These are phyloP conservation scores for Panagrolaimus sp. DNA, from an alignment of 1,140 invertebrate species.

Conservation along the genomic window DNA sequence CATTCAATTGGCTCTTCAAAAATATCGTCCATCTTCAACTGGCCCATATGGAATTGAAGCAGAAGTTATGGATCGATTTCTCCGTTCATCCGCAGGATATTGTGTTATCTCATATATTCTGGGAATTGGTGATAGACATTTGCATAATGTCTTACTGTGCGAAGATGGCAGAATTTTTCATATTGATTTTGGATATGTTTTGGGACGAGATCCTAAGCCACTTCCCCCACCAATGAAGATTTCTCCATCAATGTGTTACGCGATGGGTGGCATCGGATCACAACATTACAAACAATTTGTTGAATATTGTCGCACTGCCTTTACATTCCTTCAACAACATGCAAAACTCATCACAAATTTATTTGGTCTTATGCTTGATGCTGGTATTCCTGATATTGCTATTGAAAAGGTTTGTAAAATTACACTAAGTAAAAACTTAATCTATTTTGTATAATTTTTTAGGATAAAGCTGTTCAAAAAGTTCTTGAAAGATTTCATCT, in stretches of 20 bases:
- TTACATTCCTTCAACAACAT: conserved; percentile 84
- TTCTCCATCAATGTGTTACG: conserved; percentile 97
- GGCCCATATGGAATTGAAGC: conserved; percentile 81
- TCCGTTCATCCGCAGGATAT: conserved; percentile 89
- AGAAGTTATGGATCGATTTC: conserved; percentile 95
- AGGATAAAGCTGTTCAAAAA: conserved; percentile 73
- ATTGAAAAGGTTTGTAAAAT: conserved; percentile 69
- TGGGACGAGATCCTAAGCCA: conserved; percentile 94
- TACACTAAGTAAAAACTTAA: no score
- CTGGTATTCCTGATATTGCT: conserved; percentile 95
- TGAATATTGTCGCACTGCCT: conserved; percentile 90
- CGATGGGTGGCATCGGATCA: conserved; percentile 84
- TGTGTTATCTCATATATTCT: conserved; percentile 96
- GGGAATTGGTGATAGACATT: conserved; percentile 92
- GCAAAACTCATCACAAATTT: conserved; percentile 93
- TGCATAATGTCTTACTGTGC: conserved; percentile 79
- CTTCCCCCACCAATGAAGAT: conserved; percentile 97
- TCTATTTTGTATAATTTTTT: no score
- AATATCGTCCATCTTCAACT: conserved; percentile 77
- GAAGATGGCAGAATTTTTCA: conserved; percentile 80
- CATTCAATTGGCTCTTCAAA: conserved; percentile 68
- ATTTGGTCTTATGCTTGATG: conserved; percentile 96
- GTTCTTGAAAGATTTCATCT: conserved; percentile 16
- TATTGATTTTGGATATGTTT: conserved; percentile 97
- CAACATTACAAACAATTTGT: conserved; percentile 90